Percentiles rank a stretch among this genome's conserved stretches.
phyloP scores from a whole-genome alignment of 2,113 vertebrate genomes.

The Elachura formosa region DNA sequence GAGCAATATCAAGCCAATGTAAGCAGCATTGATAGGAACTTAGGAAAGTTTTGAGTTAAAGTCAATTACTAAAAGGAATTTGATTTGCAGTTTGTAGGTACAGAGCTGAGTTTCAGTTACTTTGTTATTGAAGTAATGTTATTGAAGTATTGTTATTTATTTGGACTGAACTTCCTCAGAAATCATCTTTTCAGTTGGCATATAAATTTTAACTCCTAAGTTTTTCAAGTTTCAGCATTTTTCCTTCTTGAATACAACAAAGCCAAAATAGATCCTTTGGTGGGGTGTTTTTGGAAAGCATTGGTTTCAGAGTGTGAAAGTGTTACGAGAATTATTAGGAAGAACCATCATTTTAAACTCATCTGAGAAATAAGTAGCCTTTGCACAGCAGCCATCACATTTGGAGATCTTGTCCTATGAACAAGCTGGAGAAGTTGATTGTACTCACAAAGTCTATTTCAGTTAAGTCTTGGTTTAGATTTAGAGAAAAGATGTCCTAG shows the following conservation, averaged over 20 bases:
- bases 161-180: background rate
- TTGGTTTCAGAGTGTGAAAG: background rate
- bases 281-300: background rate
- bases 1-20: constrained; percentile 98
- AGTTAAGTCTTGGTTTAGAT: background rate
- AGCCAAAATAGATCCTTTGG: background rate
- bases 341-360: background rate
- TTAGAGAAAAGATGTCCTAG: background rate
- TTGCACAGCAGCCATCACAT: background rate
- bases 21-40: constrained; percentile 40
- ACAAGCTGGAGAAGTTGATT: background rate
- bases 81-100: background rate
- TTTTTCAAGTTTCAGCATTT: background rate
- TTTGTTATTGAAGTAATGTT: background rate
- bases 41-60: background rate
- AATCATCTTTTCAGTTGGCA: background rate
- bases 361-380: background rate
- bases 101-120: background rate
- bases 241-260: background rate
- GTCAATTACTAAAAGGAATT: background rate
- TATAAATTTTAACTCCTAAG: background rate
- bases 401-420: background rate
- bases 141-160: background rate
- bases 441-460: background rate
- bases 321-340: background rate